Percentiles rank a stretch among this genome's conserved stretches.
phyloP scores from a whole-genome alignment of 2,888 invertebrate genomes.

The Anaspis maculata region DNA sequence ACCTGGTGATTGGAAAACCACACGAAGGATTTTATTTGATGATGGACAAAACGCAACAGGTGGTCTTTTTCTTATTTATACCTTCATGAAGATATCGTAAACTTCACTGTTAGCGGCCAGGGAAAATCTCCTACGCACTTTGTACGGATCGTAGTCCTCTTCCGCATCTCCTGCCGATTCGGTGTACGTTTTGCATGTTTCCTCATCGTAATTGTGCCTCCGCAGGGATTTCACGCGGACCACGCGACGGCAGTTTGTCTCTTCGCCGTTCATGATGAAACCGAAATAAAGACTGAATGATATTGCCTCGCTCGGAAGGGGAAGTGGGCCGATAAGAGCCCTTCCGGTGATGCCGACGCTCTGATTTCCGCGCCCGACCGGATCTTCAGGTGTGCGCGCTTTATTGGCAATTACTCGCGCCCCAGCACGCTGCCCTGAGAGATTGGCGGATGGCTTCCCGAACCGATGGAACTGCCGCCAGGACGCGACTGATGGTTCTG shows the following conservation, averaged over 20 bases:
- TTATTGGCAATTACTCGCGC: no score
- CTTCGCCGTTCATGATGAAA: conserved; percentile 28
- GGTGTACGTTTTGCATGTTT: conserved; percentile 7
- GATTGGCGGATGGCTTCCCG: no score
- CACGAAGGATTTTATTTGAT: no score
- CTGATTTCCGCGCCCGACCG: no score
- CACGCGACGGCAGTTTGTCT: conserved; percentile 28
- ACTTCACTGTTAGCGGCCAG: conserved; percentile 6
- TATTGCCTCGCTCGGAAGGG: no score
- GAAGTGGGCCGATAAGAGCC: no score
- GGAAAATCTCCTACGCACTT: conserved; percentile 17
- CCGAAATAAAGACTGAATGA: neutral
- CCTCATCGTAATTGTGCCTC: conserved; percentile 6
- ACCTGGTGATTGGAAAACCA: conserved; percentile 71
- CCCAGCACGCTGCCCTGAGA: no score
- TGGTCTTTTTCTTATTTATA: conserved; percentile 13
- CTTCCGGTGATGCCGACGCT: no score
- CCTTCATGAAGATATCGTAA: conserved; percentile 28
- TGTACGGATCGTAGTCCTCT: conserved; percentile 22
- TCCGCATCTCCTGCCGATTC: conserved; percentile 6
- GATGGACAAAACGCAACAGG: no score
- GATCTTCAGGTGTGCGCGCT: no score
- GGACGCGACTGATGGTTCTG: no score
- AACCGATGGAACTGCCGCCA: no score
- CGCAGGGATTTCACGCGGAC: conserved; percentile 30